Conservation (phyloP, 37 sponge, comb jelly and placozoan species). For the Mnemiopsis leidyi region DNA sequence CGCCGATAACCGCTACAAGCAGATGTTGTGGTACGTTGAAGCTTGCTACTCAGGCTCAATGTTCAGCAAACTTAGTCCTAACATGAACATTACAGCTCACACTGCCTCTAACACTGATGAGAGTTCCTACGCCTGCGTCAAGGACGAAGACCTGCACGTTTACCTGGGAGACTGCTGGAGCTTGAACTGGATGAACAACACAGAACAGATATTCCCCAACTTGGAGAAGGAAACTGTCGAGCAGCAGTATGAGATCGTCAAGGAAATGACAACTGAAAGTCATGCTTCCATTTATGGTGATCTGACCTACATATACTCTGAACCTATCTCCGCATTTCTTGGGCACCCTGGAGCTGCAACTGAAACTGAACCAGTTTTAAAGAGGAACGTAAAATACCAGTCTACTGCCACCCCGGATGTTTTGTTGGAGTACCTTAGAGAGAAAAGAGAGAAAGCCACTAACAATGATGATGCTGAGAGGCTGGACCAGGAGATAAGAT, state of each 20-base stretch:
- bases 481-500: neutral
- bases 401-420: neutral
- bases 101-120: constrained; percentile 75
- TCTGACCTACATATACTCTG: constrained; percentile 28
- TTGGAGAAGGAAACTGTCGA: constrained; percentile 71
- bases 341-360: neutral
- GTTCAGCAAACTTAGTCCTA: constrained; percentile 68
- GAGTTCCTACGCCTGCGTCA: constrained; percentile 79
- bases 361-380: neutral
- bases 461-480: neutral
- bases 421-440: neutral
- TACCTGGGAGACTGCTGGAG: constrained; percentile 82
- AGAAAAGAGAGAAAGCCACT: neutral
- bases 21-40: constrained; percentile 81
- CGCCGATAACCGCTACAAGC: constrained; percentile 22
- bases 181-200: constrained; percentile 86
- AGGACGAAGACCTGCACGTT: constrained; percentile 67
- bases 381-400: neutral
- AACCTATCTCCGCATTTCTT: neutral
- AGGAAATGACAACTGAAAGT: constrained; percentile 73
- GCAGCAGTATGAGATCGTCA: constrained; percentile 72
- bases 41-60: constrained; percentile 86
- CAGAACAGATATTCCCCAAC: constrained; percentile 68
- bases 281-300: constrained; percentile 76
- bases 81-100: constrained; percentile 73